These are phyloP conservation scores for Masnerella sp. DNA, from an alignment of 2,888 invertebrate genomes.

Conservation along the genomic window DNA sequence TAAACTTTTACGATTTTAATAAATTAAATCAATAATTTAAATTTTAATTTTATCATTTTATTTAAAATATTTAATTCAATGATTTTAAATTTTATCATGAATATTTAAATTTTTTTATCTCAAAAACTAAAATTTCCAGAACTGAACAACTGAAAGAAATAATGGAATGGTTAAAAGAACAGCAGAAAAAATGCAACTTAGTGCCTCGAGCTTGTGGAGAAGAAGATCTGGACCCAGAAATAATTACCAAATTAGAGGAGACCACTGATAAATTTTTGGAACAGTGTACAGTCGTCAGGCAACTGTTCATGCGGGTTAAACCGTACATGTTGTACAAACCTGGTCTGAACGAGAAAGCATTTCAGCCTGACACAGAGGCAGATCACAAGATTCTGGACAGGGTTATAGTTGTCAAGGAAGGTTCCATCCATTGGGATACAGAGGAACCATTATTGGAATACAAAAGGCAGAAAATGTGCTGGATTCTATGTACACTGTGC, in stretches of 20 bases:
- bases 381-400: slow-evolving; percentile 86
- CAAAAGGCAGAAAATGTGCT: slow-evolving; percentile 79
- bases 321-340: slow-evolving; percentile 86
- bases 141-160: slow-evolving; percentile 79
- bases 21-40: no score
- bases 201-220: slow-evolving; percentile 85
- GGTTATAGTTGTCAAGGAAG: slow-evolving; percentile 87
- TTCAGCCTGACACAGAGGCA: slow-evolving; percentile 84
- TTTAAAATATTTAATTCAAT: neutral
- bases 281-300: slow-evolving; percentile 75
- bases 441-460: slow-evolving; percentile 91
- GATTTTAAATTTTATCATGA: neutral
- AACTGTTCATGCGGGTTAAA: slow-evolving; percentile 86
- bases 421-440: slow-evolving; percentile 87
- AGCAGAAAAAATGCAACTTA: slow-evolving; percentile 80
- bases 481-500: slow-evolving; percentile 85
- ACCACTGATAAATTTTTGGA: slow-evolving; percentile 75
- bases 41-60: no score
- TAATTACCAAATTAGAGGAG: slow-evolving; percentile 80
- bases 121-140: no score
- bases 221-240: slow-evolving; percentile 84
- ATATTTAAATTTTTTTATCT: no score
- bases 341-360: slow-evolving; percentile 79
- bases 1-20: no score
- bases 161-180: slow-evolving; percentile 84